Conservation (phyloP, 2,797 vertebrate species). For the Carcharodon carcharias region DNA sequence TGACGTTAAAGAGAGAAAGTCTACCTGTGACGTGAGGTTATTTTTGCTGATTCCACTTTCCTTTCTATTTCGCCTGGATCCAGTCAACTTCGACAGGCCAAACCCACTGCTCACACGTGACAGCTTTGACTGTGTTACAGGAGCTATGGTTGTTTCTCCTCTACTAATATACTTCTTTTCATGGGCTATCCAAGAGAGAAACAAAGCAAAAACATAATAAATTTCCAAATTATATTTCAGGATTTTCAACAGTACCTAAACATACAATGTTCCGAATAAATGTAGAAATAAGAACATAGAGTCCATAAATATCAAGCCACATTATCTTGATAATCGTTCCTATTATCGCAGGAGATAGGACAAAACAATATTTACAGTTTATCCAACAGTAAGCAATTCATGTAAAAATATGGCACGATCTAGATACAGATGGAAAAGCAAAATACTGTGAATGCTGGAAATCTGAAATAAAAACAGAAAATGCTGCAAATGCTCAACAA, state of each 20-base stretch:
- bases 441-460: background rate
- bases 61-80: constrained; percentile 84
- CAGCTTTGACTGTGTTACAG: constrained; percentile 83
- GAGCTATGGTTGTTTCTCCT: constrained; percentile 72
- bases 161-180: constrained; percentile 94
- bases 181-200: constrained; percentile 61
- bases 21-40: constrained; percentile 87
- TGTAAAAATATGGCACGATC: background rate
- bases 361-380: background rate
- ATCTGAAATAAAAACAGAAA: background rate
- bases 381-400: background rate
- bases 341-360: background rate
- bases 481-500: background rate
- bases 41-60: constrained; percentile 88
- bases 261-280: background rate
- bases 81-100: constrained; percentile 90
- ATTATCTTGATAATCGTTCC: background rate
- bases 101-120: constrained; percentile 95
- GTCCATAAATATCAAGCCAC: background rate
- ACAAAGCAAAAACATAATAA: background rate
- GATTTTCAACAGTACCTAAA: background rate
- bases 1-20: background rate
- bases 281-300: background rate
- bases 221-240: background rate
- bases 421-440: background rate